Evolutionary conservation across 2,113 vertebrate genomes (phyloP).

Genomic region (Tenrec ecaudatus): DNA sequence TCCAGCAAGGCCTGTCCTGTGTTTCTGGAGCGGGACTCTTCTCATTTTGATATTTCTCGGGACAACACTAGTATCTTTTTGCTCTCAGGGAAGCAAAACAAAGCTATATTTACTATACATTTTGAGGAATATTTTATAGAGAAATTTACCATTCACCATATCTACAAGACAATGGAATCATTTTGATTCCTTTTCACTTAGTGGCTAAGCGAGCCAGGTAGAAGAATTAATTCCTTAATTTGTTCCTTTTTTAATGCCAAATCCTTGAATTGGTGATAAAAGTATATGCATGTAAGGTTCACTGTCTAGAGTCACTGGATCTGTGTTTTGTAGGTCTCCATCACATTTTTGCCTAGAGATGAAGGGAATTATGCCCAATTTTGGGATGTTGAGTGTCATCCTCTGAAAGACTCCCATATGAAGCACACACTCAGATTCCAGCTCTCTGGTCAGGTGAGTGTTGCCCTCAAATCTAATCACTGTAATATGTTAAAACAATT

Average conservation of each 20-base stretch:
- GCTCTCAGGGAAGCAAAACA: not conserved
- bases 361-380: slow-evolving; percentile 95
- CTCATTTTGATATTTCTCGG: not conserved
- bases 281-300: not conserved
- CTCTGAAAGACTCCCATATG: slow-evolving; percentile 89
- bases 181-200: not conserved
- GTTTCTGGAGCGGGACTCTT: not conserved
- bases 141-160: slow-evolving; percentile 3
- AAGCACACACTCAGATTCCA: slow-evolving; percentile 93
- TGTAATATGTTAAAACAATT: not conserved
- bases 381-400: slow-evolving; percentile 96
- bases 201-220: not conserved
- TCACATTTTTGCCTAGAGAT: slow-evolving; percentile 94
- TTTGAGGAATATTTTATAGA: slow-evolving; percentile 22
- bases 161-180: slow-evolving; percentile 1
- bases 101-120: not conserved
- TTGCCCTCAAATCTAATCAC: slow-evolving; percentile 4
- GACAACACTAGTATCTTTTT: not conserved
- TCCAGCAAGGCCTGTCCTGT: not conserved
- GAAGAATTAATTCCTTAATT: not conserved
- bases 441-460: slow-evolving; percentile 93
- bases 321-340: slow-evolving; percentile 87
- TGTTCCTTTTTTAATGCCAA: not conserved
- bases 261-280: not conserved
- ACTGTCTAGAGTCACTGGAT: not conserved